Evolutionary conservation across 2,888 invertebrate species (phyloP).

Genomic region (Smittia aterrima): DNA sequence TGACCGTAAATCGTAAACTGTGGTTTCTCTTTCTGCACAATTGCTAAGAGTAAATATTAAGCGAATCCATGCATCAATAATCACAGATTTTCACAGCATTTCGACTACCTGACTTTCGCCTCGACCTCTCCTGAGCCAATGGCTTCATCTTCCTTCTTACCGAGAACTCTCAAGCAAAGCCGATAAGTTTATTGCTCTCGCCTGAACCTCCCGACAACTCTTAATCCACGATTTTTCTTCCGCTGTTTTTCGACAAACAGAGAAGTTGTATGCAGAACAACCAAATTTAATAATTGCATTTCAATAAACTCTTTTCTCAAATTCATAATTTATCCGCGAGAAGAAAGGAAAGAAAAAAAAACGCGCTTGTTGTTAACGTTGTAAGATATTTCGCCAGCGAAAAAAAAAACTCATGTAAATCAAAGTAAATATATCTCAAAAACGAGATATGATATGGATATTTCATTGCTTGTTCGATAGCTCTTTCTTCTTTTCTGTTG

Average conservation of each 20-base stretch:
- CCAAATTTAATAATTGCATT: conserved; percentile 10
- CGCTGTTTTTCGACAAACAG: background rate
- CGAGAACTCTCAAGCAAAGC: too few relatives aligned
- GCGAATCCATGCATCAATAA: too few relatives aligned
- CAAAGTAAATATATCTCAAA: conserved; percentile 11
- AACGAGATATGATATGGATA: conserved; percentile 11
- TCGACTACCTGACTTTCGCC: background rate
- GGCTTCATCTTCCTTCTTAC: background rate
- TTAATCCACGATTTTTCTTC: background rate
- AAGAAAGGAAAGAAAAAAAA: background rate
- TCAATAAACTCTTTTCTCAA: conserved; percentile 11
- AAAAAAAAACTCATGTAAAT: conserved; percentile 26
- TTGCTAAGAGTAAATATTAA: too few relatives aligned
- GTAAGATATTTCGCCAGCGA: background rate
- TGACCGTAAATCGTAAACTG: too few relatives aligned
- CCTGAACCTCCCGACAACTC: background rate
- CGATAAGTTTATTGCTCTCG: background rate
- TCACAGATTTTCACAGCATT: too few relatives aligned
- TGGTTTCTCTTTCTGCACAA: background rate
- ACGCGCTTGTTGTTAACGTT: conserved; percentile 13
- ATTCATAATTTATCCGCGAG: conserved; percentile 17
- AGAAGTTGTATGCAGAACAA: background rate
- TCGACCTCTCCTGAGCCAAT: background rate
- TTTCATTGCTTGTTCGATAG: background rate
- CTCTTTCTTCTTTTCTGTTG: background rate